Evolutionary conservation across 2,888 invertebrate species (phyloP).

Genomic region (Beris morrisii): DNA sequence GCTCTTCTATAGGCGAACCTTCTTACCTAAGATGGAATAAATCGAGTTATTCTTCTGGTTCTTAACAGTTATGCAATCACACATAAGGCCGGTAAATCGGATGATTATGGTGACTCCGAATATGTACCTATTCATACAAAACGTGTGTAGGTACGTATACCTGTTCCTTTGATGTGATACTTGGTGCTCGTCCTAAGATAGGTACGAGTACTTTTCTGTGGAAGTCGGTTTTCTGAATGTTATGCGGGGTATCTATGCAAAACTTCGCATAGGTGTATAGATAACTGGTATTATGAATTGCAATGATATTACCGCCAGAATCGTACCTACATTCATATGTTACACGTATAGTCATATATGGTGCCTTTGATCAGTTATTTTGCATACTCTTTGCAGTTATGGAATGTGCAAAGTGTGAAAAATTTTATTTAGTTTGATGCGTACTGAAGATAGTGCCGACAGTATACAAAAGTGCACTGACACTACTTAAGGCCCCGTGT

Average conservation of each 20-base stretch:
- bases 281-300: too few species aligned
- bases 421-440: conserved; percentile 7
- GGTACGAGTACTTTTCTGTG: conserved; percentile 14
- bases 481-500: too few species aligned
- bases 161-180: conserved; percentile 24
- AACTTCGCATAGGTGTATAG: conserved; percentile 1
- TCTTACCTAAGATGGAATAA: conserved; percentile 23
- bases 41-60: conserved; percentile 32
- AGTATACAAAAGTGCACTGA: too few species aligned
- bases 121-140: neutral
- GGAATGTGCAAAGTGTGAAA: conserved; percentile 21
- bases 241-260: conserved; percentile 31
- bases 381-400: conserved; percentile 13
- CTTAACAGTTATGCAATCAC: conserved; percentile 33
- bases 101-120: conserved; percentile 20
- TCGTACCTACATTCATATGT: conserved; percentile 2
- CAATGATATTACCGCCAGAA: neutral
- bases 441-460: too few species aligned
- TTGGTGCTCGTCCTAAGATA: neutral
- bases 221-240: conserved; percentile 30
- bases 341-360: conserved; percentile 17
- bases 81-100: conserved; percentile 27
- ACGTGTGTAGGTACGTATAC: conserved; percentile 6
- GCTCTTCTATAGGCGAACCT: conserved; percentile 9
- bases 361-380: conserved; percentile 29